Evolutionary conservation across 2,113 vertebrate genomes (phyloP), one percentile per base, ranked within the genome.

Genomic region (Motacilla alba): DNA sequence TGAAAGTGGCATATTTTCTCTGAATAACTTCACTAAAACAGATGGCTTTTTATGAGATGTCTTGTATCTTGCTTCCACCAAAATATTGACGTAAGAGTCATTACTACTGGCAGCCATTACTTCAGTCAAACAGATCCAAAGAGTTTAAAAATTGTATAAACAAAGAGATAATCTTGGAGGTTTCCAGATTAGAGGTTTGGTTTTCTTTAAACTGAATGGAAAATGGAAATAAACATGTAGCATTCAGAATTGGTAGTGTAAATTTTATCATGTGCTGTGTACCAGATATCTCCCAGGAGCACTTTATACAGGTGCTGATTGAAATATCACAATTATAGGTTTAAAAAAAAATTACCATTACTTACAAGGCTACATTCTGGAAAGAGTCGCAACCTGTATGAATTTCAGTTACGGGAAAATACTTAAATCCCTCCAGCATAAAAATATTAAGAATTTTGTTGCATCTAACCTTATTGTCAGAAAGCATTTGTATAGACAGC

Each of bases 281-380:
- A 69, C 13, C 58, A 79, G 9, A 20, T 89, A 76, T 58, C 46
- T 91, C 58, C 33, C 18, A 77, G 81, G 35, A 58, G 59, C 31
- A 62, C 19, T 94, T 94, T 20, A 35, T 83, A 35, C 49, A 85
- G 63, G 43, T 84, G 22, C 13, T 83, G 62, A 93, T 69, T 90
- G 81, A 90, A 91, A 93, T 83, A 87, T 20, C 37, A 66, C 62
- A 46, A 88, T 90, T 69, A 83, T 66, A 83, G 63, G n/a, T 94
- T 93, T 93, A 60, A 22, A 81, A 87, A 94, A 37, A 26, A 87
- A 91, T 58, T 87, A 30, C 52, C 23, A 47, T 73, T 94, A 75
- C 73, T 94, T 93, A 59, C 26, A 75, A 87, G 35, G 64, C 56
- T 92, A 27, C 86, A 60, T 72, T 77, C 30, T 89, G 52, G 18